Percentiles rank a stretch among this genome's conserved stretches.
Evolutionary conservation across 2,797 vertebrate genomes (phyloP).

Genomic region (Dallia pectoralis): DNA sequence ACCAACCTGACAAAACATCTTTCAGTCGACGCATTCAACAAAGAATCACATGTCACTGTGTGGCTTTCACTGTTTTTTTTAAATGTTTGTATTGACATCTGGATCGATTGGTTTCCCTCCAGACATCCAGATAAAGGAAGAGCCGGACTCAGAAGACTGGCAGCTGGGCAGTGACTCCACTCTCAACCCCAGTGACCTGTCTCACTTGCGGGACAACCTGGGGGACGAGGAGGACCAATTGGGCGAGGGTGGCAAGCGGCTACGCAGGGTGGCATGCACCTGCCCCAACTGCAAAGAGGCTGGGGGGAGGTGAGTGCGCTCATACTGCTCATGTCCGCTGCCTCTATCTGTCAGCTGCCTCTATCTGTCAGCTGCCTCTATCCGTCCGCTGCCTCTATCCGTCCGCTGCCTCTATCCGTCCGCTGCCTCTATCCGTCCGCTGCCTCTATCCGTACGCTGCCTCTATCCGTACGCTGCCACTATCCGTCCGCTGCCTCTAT

Average conservation of each 20-base stretch:
- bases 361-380: no score
- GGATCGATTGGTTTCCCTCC: slow-evolving; percentile 39
- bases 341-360: no score
- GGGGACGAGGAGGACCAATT: slow-evolving; percentile 95
- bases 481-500: no score
- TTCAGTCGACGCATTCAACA: slow-evolving; percentile 17
- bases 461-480: no score
- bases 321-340: not conserved
- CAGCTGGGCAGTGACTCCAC: slow-evolving; percentile 95
- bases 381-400: no score
- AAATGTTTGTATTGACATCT: slow-evolving; percentile 30
- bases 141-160: slow-evolving; percentile 97
- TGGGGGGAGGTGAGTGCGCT: slow-evolving; percentile 86
- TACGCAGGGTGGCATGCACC: slow-evolving; percentile 95
- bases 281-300: slow-evolving; percentile 99
- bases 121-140: slow-evolving; percentile 98
- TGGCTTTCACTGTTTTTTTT: slow-evolving; percentile 21
- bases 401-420: no score
- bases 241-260: slow-evolving; percentile 93
- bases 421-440: no score
- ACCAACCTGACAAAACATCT: slow-evolving; percentile 26
- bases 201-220: slow-evolving; percentile 90
- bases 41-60: slow-evolving; percentile 30
- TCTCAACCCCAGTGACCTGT: slow-evolving; percentile 93
- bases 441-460: no score